phyloP scores from a whole-genome alignment of 2,113 vertebrate genomes.

The Panthera leo region DNA sequence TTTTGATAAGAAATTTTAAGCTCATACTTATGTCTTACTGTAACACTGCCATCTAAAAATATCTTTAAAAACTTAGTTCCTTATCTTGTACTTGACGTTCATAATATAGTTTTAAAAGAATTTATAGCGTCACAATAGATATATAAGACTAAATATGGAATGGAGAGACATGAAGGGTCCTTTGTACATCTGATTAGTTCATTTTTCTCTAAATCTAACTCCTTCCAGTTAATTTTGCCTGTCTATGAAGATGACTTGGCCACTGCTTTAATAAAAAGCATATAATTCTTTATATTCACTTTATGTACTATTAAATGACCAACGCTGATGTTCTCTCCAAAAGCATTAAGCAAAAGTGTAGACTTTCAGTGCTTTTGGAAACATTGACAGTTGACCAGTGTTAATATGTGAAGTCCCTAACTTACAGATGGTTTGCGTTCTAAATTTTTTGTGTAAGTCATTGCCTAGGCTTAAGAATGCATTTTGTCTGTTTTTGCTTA shows the following conservation, averaged over 20 bases:
- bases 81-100: slow-evolving; percentile 68
- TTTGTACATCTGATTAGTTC: not conserved
- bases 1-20: slow-evolving; percentile 61
- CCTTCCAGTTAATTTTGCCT: not conserved
- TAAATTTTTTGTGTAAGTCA: not conserved
- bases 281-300: not conserved
- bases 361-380: not conserved
- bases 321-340: not conserved
- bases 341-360: slow-evolving; percentile 11
- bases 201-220: slow-evolving; percentile 7
- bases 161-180: not conserved
- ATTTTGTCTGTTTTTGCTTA: slow-evolving; percentile 11
- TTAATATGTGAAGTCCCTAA: not conserved
- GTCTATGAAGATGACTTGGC: not conserved
- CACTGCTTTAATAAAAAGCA: slow-evolving; percentile 36
- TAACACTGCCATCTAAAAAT: slow-evolving; percentile 64
- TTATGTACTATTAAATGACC: not conserved
- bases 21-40: slow-evolving; percentile 42
- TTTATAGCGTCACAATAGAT: slow-evolving; percentile 41
- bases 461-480: not conserved
- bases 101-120: slow-evolving; percentile 59
- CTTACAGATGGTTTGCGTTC: not conserved
- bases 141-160: slow-evolving; percentile 43
- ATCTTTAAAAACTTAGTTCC: slow-evolving; percentile 43
- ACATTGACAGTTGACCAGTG: not conserved